Conservation (phyloP, 2,888 invertebrate species). For the Volucella bombylans region DNA sequence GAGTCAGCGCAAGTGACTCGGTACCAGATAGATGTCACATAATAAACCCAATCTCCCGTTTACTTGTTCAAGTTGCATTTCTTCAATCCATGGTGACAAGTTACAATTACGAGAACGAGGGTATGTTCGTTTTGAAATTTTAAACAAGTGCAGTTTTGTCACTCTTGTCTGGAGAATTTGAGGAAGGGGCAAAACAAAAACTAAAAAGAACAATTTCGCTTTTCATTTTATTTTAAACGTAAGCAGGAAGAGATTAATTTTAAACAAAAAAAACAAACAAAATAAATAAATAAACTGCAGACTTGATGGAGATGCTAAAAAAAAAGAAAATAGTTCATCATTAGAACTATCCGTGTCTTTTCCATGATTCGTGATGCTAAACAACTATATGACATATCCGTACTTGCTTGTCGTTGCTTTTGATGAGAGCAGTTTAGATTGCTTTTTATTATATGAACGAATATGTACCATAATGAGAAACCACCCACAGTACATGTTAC, state of each 20-base stretch:
- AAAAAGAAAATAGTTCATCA: slow-evolving; percentile 39
- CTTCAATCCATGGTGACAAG: slow-evolving; percentile 16
- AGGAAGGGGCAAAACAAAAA: neutral
- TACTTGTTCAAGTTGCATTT: slow-evolving; percentile 17
- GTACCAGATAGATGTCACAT: slow-evolving; percentile 51
- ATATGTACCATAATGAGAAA: slow-evolving; percentile 42
- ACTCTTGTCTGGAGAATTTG: neutral
- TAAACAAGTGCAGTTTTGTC: slow-evolving; percentile 24
- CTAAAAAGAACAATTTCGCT: slow-evolving; percentile 21
- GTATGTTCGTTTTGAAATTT: slow-evolving; percentile 19
- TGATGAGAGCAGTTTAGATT: slow-evolving; percentile 53
- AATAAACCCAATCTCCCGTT: slow-evolving; percentile 3
- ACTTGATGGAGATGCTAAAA: slow-evolving; percentile 14
- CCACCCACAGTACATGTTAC: slow-evolving; percentile 32
- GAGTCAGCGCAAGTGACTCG: slow-evolving; percentile 26
- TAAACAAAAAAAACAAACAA: slow-evolving; percentile 32
- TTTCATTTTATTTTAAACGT: slow-evolving; percentile 37
- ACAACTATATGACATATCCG: slow-evolving; percentile 6
- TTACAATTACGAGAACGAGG: neutral
- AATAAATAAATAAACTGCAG: slow-evolving; percentile 30
- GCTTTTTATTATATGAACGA: slow-evolving; percentile 30
- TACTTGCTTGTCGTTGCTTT: slow-evolving; percentile 30
- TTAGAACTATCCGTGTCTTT: slow-evolving; percentile 50
- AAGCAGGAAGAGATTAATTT: slow-evolving; percentile 70
- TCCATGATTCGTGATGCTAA: slow-evolving; percentile 29